Percentiles rank a stretch among this genome's conserved stretches.
Evolutionary conservation across 2,888 invertebrate genomes (phyloP).

Genomic region (Drosophila kuntzei): DNA sequence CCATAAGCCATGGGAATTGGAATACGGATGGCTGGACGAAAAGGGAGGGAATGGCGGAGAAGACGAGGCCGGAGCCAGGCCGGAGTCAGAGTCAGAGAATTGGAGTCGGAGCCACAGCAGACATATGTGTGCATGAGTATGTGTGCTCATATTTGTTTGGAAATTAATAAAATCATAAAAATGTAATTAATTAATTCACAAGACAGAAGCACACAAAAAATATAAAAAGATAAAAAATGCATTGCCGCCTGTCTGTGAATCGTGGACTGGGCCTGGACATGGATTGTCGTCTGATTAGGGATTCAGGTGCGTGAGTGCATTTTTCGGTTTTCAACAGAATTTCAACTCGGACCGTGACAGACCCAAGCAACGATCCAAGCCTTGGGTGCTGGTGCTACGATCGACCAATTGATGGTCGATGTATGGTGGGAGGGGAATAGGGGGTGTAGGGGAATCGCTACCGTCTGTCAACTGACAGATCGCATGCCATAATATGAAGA

Average conservation of each 20-base stretch:
- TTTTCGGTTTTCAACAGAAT: conserved; percentile 75
- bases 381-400: conserved; percentile 58
- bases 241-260: conserved; percentile 59
- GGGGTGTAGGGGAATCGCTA: conserved; percentile 6
- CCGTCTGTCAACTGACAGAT: conserved; percentile 66
- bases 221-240: conserved; percentile 57
- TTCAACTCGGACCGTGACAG: conserved; percentile 61
- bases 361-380: conserved; percentile 32
- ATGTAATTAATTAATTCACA: conserved; percentile 77
- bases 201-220: conserved; percentile 35
- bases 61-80: conserved; percentile 19
- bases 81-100: conserved; percentile 4
- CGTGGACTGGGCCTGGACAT: conserved; percentile 24
- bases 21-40: conserved; percentile 34
- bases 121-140: conserved; percentile 18
- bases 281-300: conserved; percentile 65
- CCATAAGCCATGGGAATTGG: conserved; percentile 83
- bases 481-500: conserved; percentile 52
- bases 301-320: conserved; percentile 81
- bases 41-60: conserved; percentile 5
- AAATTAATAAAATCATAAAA: conserved; percentile 81
- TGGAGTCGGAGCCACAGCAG: conserved; percentile 4
- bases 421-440: background rate
- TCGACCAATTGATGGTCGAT: background rate
- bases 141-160: conserved; percentile 59